These are phyloP conservation scores for Karalla daura DNA, from an alignment of 2,797 vertebrate genomes.

Conservation along the genomic window DNA sequence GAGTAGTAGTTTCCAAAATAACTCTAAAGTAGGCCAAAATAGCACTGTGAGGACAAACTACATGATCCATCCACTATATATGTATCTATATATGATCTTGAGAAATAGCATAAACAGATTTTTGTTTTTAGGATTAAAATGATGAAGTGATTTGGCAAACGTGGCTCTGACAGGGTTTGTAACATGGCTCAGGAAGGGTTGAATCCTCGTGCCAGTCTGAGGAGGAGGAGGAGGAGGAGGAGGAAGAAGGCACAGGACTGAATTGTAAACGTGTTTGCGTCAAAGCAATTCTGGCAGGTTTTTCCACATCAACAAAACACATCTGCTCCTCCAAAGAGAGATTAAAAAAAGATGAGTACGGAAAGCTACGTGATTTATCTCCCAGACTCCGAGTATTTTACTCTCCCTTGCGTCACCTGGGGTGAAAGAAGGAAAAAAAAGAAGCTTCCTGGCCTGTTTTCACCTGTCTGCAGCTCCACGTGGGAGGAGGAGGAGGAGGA, in stretches of 20 bases:
- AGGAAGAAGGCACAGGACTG: background rate
- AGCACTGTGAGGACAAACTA: no score
- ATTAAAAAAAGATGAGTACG: background rate
- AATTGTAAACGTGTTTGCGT: background rate
- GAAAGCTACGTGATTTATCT: background rate
- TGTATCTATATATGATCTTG: no score
- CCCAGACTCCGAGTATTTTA: background rate
- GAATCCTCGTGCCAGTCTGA: background rate
- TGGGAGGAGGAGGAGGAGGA: background rate
- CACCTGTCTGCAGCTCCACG: background rate
- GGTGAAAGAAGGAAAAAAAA: no score
- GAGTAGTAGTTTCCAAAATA: no score
- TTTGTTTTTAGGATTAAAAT: no score
- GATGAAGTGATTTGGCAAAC: no score
- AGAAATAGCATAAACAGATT: no score
- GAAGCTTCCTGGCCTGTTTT: no score
- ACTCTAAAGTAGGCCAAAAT: no score
- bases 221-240: no score
- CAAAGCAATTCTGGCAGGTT: background rate
- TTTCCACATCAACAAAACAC: background rate
- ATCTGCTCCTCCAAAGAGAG: conserved; percentile 4
- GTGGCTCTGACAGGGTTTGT: no score
- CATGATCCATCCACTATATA: no score
- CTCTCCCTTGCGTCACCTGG: background rate
- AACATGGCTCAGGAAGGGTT: background rate